Evolutionary conservation across 2,888 invertebrate genomes (phyloP).

Genomic region (Coenonympha arcania): DNA sequence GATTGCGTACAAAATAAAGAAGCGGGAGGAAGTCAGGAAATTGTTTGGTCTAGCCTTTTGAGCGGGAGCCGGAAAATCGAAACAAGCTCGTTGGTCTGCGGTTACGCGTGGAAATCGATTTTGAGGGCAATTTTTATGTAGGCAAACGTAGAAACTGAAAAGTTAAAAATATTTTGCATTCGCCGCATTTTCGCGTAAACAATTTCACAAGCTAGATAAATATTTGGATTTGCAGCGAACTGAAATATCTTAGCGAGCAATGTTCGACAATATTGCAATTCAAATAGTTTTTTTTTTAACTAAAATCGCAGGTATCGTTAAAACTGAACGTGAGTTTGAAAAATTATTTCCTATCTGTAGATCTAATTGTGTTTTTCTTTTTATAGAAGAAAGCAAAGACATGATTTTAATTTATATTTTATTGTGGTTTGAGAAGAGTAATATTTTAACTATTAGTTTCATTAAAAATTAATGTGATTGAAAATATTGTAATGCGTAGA

Average conservation of each 20-base stretch:
- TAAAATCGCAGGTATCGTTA: too few relatives aligned
- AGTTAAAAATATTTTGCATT: slow-evolving; percentile 15
- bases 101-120: slow-evolving; percentile 29
- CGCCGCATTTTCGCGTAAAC: not conserved
- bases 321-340: too few relatives aligned
- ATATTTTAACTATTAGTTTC: not conserved
- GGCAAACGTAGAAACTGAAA: slow-evolving; percentile 21
- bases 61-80: slow-evolving; percentile 26
- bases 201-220: not conserved
- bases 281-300: too few relatives aligned
- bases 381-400: too few relatives aligned
- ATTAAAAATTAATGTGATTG: not conserved
- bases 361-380: too few relatives aligned
- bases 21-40: slow-evolving; percentile 5
- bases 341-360: too few relatives aligned
- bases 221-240: not conserved
- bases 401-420: too few relatives aligned
- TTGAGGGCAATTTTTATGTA: slow-evolving; percentile 20
- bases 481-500: slow-evolving; percentile 1
- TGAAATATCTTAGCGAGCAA: not conserved
- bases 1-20: not conserved
- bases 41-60: slow-evolving; percentile 23
- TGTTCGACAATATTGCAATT: not conserved
- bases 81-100: slow-evolving; percentile 30
- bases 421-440: not conserved